These are phyloP conservation scores for Ichneumoninae sp. DNA, from an alignment of 2,888 invertebrate species.

Conservation along the genomic window DNA sequence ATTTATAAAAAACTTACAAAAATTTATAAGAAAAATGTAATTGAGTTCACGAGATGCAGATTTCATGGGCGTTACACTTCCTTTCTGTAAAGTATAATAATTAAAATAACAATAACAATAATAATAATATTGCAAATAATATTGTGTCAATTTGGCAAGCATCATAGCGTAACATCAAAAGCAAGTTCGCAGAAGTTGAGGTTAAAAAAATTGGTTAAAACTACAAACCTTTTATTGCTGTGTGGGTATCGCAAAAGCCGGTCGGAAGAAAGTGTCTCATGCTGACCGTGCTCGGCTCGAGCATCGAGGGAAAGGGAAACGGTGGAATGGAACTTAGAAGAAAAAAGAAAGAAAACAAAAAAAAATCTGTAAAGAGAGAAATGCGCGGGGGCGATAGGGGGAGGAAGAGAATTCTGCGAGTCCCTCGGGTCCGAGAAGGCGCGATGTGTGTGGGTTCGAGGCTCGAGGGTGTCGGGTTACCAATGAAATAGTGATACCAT, in stretches of 20 bases:
- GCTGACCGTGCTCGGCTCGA: slow-evolving; percentile 12
- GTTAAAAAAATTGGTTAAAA: not conserved
- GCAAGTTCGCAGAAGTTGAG: not conserved
- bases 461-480: slow-evolving; percentile 81
- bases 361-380: slow-evolving; percentile 45
- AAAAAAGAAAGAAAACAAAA: slow-evolving; percentile 33
- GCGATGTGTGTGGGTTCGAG: slow-evolving; percentile 82
- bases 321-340: slow-evolving; percentile 28
- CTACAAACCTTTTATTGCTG: not conserved
- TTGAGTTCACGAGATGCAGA: too few species aligned
- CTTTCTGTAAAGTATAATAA: too few species aligned
- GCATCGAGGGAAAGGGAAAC: slow-evolving; percentile 47
- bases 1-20: too few species aligned
- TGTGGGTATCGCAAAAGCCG: not conserved
- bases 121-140: not conserved
- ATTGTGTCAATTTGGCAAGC: not conserved
- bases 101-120: too few species aligned
- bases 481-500: slow-evolving; percentile 84
- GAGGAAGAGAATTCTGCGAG: slow-evolving; percentile 61
- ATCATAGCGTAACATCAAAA: too few species aligned
- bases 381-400: slow-evolving; percentile 50
- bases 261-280: not conserved
- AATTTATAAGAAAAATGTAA: too few species aligned
- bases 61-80: too few species aligned
- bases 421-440: slow-evolving; percentile 50